These are phyloP conservation scores for Aphelinus certus DNA, from an alignment of 1,140 invertebrate species.

Conservation along the genomic window DNA sequence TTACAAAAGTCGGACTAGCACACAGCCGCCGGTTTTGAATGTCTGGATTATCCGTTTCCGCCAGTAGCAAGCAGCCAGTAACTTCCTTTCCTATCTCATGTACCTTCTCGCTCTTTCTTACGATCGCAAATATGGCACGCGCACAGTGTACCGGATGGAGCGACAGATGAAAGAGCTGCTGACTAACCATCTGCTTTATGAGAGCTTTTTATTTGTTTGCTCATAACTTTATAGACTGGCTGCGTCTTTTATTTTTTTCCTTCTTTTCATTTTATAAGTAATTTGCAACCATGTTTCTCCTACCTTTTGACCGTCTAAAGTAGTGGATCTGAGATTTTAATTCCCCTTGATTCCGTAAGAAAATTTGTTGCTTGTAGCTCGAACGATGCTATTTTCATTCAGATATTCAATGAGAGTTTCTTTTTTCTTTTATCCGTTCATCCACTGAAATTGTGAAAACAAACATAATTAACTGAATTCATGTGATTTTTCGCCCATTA, in stretches of 20 bases:
- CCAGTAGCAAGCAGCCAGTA: neutral
- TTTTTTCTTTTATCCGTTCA: too few species aligned
- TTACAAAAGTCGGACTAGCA: neutral
- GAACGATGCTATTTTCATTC: too few species aligned
- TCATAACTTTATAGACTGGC: neutral
- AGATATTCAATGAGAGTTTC: too few species aligned
- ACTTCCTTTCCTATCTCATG: neutral
- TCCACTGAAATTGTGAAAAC: too few species aligned
- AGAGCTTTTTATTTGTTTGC: constrained; percentile 3
- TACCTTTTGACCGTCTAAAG: neutral
- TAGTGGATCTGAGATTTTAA: too few species aligned
- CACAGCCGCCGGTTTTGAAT: constrained; percentile 20
- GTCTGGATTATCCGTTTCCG: constrained; percentile 30
- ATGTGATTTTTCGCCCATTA: too few species aligned
- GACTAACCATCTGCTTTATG: constrained; percentile 18
- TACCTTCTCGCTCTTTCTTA: neutral
- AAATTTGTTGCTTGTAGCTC: neutral
- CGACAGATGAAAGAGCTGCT: constrained; percentile 21
- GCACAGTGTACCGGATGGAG: neutral
- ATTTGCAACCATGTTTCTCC: neutral
- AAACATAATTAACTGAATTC: too few species aligned
- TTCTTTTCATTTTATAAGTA: neutral
- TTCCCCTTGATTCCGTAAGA: neutral
- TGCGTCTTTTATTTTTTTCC: neutral
- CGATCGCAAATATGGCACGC: neutral